Percentiles rank a stretch among this genome's conserved stretches.
Conservation (phyloP, 2,888 invertebrate species). For the Andrena camellia region DNA sequence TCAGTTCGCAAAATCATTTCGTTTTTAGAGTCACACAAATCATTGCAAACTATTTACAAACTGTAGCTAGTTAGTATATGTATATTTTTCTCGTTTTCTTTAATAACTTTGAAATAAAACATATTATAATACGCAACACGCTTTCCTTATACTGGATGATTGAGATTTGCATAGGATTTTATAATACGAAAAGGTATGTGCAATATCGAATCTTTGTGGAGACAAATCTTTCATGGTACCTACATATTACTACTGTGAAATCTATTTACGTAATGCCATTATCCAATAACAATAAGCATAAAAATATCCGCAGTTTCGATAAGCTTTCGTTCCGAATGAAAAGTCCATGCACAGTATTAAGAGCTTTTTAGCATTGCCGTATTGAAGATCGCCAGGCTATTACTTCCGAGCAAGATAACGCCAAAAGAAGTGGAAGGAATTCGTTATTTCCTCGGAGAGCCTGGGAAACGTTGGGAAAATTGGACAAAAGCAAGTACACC, state of each 20-base stretch:
- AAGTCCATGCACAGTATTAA: slow-evolving; percentile 21
- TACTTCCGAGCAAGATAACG: slow-evolving; percentile 54
- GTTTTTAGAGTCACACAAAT: too few relatives aligned
- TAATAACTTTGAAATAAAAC: too few relatives aligned
- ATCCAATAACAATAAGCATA: slow-evolving; percentile 10
- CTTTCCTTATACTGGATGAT: background rate
- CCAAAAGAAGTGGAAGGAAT: slow-evolving; percentile 18
- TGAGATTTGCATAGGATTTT: too few relatives aligned
- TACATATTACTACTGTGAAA: too few relatives aligned
- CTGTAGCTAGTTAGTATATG: too few relatives aligned
- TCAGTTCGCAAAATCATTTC: too few relatives aligned
- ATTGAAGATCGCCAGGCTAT: slow-evolving; percentile 55
- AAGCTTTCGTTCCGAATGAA: slow-evolving; percentile 24
- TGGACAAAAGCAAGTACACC: slow-evolving; percentile 31
- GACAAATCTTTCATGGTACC: too few relatives aligned
- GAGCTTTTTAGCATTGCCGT: slow-evolving; percentile 38
- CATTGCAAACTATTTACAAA: too few relatives aligned
- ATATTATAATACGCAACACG: background rate
- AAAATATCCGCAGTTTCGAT: background rate
- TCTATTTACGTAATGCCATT: background rate
- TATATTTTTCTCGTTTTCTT: too few relatives aligned
- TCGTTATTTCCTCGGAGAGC: slow-evolving; percentile 58
- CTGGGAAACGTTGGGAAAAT: slow-evolving; percentile 57
- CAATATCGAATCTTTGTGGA: too few relatives aligned
- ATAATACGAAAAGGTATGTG: too few relatives aligned